Evolutionary conservation across 2,888 invertebrate genomes (phyloP).

Genomic region (Pocota personata): DNA sequence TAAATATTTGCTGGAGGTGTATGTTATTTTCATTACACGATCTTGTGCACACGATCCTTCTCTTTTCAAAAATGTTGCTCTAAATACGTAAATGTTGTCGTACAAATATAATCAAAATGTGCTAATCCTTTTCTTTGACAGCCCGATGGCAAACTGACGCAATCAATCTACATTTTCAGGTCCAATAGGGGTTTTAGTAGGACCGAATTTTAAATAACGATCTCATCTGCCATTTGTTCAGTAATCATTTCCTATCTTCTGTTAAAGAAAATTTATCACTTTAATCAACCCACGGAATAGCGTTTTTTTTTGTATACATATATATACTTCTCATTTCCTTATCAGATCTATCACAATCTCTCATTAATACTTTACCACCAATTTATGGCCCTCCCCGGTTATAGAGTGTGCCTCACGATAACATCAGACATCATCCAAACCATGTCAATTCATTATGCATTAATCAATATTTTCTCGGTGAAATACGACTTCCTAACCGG

Average conservation of each 20-base stretch:
- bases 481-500: slow-evolving; percentile 61
- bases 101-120: too few species aligned
- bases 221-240: neutral
- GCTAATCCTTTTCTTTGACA: too few species aligned
- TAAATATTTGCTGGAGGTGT: too few species aligned
- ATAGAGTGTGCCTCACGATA: slow-evolving; percentile 11
- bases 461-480: slow-evolving; percentile 14
- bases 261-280: slow-evolving; percentile 6
- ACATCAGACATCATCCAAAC: slow-evolving; percentile 15
- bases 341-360: slow-evolving; percentile 9
- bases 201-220: too few species aligned
- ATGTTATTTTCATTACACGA: too few species aligned
- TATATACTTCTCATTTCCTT: neutral
- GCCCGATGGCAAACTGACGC: too few species aligned
- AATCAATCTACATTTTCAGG: too few species aligned
- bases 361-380: slow-evolving; percentile 31
- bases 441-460: slow-evolving; percentile 45
- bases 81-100: too few species aligned
- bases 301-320: neutral
- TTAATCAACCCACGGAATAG: slow-evolving; percentile 8
- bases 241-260: neutral
- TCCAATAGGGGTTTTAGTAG: too few species aligned
- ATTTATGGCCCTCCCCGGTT: slow-evolving; percentile 10
- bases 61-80: too few species aligned
- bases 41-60: too few species aligned